These are phyloP conservation scores for Lepus americanus DNA, from an alignment of 2,113 vertebrate species.

Conservation along the genomic window DNA sequence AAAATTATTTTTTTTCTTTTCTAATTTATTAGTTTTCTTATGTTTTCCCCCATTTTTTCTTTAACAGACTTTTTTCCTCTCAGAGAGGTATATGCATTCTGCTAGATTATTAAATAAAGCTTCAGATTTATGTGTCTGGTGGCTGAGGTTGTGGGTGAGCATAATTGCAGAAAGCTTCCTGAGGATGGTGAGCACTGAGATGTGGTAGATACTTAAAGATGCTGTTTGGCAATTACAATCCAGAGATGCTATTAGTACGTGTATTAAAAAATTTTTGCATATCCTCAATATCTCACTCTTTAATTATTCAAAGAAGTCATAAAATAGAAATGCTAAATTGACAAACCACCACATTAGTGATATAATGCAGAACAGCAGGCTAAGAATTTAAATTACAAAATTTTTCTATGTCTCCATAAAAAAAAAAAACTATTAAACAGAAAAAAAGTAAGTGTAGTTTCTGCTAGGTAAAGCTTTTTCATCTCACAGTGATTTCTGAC, in stretches of 20 bases:
- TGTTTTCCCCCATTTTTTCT: background rate
- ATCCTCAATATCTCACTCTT: constrained; percentile 33
- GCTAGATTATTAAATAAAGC: background rate
- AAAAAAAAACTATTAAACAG: background rate
- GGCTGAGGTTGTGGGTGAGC: background rate
- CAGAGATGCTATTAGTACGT: background rate
- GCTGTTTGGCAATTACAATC: background rate
- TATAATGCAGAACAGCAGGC: background rate
- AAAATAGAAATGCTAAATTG: constrained; percentile 42
- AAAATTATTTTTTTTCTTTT: background rate
- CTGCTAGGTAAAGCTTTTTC: background rate
- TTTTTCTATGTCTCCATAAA: constrained; percentile 21
- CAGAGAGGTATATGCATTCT: background rate
- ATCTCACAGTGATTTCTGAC: background rate
- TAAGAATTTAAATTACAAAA: background rate
- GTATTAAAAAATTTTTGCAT: background rate
- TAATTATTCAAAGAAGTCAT: constrained; percentile 60
- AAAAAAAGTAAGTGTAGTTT: background rate
- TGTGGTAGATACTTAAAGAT: background rate
- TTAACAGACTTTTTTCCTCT: background rate
- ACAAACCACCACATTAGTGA: background rate
- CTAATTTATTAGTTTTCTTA: background rate
- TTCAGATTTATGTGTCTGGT: background rate
- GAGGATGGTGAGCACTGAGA: background rate
- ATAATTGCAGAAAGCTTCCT: constrained; percentile 13